Evolutionary conservation across 2,113 vertebrate genomes (phyloP).

Genomic region (Psilopogon haemacephalus): DNA sequence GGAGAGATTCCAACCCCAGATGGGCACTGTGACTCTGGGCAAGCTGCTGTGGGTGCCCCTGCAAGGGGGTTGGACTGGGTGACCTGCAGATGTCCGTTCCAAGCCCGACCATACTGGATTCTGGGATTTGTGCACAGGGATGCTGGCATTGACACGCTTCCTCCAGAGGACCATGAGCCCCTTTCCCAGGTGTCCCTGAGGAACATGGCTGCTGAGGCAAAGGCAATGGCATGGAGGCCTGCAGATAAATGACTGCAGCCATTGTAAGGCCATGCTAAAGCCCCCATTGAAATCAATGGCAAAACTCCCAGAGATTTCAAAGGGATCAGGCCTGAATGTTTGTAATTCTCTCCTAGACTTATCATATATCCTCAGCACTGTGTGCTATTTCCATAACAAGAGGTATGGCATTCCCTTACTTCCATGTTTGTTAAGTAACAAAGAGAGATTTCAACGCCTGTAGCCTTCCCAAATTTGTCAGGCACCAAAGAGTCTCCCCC

Average conservation of each 20-base stretch:
- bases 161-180: accelerated
- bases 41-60: too few relatives aligned
- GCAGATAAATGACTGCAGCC: conserved; percentile 50
- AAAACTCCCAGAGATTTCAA: conserved; percentile 71
- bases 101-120: too few relatives aligned
- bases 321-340: conserved; percentile 60
- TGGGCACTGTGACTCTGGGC: too few relatives aligned
- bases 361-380: conserved; percentile 64
- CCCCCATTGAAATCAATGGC: conserved; percentile 65
- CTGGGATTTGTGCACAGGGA: accelerated
- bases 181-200: background rate
- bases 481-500: conserved; percentile 54
- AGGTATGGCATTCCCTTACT: conserved; percentile 65
- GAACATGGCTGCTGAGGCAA: background rate
- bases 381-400: conserved; percentile 67
- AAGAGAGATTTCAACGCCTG: conserved; percentile 64
- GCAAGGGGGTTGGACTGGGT: too few relatives aligned
- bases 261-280: conserved; percentile 37
- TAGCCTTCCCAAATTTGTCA: conserved; percentile 67
- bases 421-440: conserved; percentile 71
- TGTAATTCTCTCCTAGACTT: conserved; percentile 65
- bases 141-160: accelerated
- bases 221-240: background rate
- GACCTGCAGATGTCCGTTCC: too few relatives aligned
- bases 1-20: too few relatives aligned